Conservation (phyloP, 2,113 vertebrate genomes). For the Chloebia gouldiae region DNA sequence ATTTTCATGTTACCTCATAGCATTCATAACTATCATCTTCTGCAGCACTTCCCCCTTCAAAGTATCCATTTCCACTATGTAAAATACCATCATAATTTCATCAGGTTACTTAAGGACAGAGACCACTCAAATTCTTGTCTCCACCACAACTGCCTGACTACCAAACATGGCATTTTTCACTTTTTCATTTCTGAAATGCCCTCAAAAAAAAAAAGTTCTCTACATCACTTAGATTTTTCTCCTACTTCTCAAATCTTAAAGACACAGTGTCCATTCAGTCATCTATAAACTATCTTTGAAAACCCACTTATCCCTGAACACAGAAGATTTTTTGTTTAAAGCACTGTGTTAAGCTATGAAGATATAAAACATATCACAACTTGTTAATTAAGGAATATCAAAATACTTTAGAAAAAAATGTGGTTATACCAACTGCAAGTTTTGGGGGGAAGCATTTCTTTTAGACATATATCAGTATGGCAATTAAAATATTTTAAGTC, state of each 20-base stretch:
- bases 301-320: neutral
- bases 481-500: neutral
- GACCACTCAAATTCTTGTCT: neutral
- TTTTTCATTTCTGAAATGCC: neutral
- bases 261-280: neutral
- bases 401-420: neutral
- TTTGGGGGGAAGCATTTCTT: constrained; percentile 60
- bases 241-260: neutral
- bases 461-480: neutral
- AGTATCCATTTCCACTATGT: neutral
- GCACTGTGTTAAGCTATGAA: neutral
- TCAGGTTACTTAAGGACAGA: neutral
- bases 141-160: neutral
- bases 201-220: neutral
- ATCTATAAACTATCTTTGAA: neutral
- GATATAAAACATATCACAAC: neutral
- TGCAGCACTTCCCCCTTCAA: neutral
- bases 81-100: neutral
- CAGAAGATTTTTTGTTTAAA: neutral
- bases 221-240: neutral
- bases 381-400: neutral
- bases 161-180: neutral
- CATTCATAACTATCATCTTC: neutral
- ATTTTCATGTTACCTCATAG: neutral
- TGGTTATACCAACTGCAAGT: constrained; percentile 65